Conservation (phyloP, 2,888 invertebrate genomes). For the Drosophila pseudotalamancana region DNA sequence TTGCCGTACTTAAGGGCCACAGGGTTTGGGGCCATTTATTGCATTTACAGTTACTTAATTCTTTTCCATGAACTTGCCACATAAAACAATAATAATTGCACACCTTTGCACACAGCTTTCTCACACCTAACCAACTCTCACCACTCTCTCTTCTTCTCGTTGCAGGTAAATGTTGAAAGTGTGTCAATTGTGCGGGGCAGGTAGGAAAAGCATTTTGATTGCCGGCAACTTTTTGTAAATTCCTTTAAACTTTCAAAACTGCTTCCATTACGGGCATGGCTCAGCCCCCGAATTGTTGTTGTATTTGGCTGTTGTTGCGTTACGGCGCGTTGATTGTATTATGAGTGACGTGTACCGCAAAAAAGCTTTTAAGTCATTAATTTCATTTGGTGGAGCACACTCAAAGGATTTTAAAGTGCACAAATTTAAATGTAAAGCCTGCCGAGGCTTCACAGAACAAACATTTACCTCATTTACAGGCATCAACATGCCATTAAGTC, state of each 20-base stretch:
- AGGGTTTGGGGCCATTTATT: constrained; percentile 51
- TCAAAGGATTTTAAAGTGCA: constrained; percentile 75
- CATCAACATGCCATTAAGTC: constrained; percentile 22
- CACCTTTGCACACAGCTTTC: constrained; percentile 29
- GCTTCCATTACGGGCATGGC: constrained; percentile 42
- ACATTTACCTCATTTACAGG: constrained; percentile 3
- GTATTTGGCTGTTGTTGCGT: constrained; percentile 36
- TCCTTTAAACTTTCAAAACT: constrained; percentile 50
- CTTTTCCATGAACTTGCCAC: constrained; percentile 74
- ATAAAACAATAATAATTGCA: constrained; percentile 72
- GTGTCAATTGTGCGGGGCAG: constrained; percentile 37
- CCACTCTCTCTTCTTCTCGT: constrained; percentile 14
- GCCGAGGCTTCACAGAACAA: neutral
- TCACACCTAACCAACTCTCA: neutral
- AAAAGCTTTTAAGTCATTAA: constrained; percentile 82
- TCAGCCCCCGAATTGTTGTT: constrained; percentile 14
- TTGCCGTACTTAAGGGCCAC: neutral
- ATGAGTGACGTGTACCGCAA: constrained; percentile 79
- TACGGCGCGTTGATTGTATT: constrained; percentile 71
- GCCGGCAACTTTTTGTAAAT: constrained; percentile 57
- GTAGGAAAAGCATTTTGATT: constrained; percentile 55
- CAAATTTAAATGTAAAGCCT: constrained; percentile 46
- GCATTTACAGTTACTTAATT: constrained; percentile 75
- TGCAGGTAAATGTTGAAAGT: constrained; percentile 45
- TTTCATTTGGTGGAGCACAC: constrained; percentile 59